phyloP scores from a whole-genome alignment of 2,797 vertebrate species.

The Myiothlypis coronata region DNA sequence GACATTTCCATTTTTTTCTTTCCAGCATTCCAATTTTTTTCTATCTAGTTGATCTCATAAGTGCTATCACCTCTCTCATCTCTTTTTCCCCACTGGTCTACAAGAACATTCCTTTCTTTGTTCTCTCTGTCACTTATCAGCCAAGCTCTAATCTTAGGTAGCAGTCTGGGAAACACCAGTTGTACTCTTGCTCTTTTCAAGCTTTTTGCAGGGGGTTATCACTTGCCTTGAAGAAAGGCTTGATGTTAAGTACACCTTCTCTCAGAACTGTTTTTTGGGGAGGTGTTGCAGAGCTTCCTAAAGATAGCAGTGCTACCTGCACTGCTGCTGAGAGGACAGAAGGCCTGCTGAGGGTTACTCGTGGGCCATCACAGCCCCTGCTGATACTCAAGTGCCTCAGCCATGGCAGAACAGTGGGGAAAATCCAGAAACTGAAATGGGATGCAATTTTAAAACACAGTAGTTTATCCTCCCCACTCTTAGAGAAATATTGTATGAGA shows the following conservation, averaged over 20 bases:
- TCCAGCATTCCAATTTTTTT: background rate
- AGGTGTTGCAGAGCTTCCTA: background rate
- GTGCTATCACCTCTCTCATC: background rate
- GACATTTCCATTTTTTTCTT: background rate
- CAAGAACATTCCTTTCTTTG: background rate
- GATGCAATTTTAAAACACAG: background rate
- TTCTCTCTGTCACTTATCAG: background rate
- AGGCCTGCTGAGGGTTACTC: background rate
- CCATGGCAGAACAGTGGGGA: background rate
- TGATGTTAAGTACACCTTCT: background rate
- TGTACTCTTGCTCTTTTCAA: background rate
- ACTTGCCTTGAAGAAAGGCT: background rate
- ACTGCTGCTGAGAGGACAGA: background rate
- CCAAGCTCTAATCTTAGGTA: background rate
- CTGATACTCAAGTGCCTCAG: background rate
- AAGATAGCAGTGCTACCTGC: background rate
- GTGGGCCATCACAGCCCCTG: background rate
- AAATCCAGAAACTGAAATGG: background rate
- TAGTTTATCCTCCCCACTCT: background rate
- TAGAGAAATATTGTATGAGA: background rate
- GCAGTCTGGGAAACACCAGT: background rate
- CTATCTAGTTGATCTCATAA: background rate
- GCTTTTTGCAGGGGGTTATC: background rate
- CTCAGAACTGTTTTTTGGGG: background rate
- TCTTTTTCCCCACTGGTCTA: background rate